Conservation (phyloP, 2,113 vertebrate species). For the Verasper variegatus region DNA sequence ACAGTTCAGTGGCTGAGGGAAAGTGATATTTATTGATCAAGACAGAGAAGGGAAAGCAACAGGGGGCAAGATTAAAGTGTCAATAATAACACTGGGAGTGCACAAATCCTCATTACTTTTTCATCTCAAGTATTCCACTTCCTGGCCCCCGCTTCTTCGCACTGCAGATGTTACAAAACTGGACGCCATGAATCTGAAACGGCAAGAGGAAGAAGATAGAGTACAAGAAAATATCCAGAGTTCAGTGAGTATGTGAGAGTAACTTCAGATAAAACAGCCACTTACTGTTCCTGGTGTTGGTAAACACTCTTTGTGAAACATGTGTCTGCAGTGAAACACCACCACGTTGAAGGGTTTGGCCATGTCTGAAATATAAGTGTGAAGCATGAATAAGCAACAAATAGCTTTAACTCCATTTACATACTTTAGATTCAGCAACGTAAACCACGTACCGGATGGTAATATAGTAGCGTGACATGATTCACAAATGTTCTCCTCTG, state of each 20-base stretch:
- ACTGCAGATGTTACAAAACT: slow-evolving; percentile 98
- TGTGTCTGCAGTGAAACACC: slow-evolving; percentile 97
- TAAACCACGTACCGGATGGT: slow-evolving; percentile 88
- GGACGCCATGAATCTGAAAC: slow-evolving; percentile 84
- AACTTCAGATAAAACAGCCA: neutral
- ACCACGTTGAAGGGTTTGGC: slow-evolving; percentile 90
- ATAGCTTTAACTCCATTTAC: neutral
- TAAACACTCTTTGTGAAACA: slow-evolving; percentile 98
- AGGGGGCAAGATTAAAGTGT: slow-evolving; percentile 25
- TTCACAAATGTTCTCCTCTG: slow-evolving; percentile 97
- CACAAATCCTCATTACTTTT: slow-evolving; percentile 67
- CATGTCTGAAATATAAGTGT: slow-evolving; percentile 83
- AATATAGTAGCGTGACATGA: slow-evolving; percentile 91
- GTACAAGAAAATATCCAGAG: neutral
- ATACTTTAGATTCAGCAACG: neutral
- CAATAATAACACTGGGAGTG: slow-evolving; percentile 19
- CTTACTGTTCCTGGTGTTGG: slow-evolving; percentile 89
- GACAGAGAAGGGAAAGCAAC: slow-evolving; percentile 13
- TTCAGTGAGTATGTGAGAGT: neutral
- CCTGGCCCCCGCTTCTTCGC: slow-evolving; percentile 93
- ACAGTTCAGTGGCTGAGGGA: slow-evolving; percentile 31
- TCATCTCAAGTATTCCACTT: slow-evolving; percentile 90
- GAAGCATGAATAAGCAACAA: neutral
- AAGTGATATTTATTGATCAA: slow-evolving; percentile 55
- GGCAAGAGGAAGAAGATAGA: neutral